Conservation (phyloP, 64 coral and sea anemone species). For the Catalaphyllia jardinei region DNA sequence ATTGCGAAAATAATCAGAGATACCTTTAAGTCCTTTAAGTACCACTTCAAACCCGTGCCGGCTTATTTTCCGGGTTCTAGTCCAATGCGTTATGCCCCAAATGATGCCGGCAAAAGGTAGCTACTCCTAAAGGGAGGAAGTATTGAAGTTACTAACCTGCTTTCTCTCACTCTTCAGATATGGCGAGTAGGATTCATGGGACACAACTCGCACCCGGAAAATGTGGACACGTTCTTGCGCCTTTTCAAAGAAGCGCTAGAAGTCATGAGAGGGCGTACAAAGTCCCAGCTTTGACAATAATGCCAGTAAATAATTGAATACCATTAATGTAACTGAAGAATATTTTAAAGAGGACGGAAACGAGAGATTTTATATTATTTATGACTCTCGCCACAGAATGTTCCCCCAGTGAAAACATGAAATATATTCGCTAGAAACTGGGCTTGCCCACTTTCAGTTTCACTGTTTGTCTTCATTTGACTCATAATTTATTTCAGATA, state of each 20-base stretch:
- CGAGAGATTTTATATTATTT: not conserved
- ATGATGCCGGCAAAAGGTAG: no score
- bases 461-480: no score
- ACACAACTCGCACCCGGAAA: slow-evolving; percentile 35
- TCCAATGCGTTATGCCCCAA: no score
- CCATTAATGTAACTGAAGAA: not conserved
- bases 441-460: no score
- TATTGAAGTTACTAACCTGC: no score
- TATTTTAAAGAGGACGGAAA: not conserved
- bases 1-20: no score
- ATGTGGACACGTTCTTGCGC: slow-evolving; percentile 28
- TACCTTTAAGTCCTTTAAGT: no score
- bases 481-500: no score
- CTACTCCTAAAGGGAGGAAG: no score
- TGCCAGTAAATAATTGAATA: not conserved
- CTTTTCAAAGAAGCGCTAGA: not conserved
- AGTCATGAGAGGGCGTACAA: not conserved
- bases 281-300: slow-evolving; percentile 2
- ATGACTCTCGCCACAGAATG: not conserved
- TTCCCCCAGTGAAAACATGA: not conserved
- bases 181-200: slow-evolving; percentile 77
- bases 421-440: no score
- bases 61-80: no score
- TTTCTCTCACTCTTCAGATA: slow-evolving; percentile 33
- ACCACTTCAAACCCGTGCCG: no score